Conservation (phyloP, 2,113 vertebrate genomes). For the Romanogobio albipinnatus region DNA sequence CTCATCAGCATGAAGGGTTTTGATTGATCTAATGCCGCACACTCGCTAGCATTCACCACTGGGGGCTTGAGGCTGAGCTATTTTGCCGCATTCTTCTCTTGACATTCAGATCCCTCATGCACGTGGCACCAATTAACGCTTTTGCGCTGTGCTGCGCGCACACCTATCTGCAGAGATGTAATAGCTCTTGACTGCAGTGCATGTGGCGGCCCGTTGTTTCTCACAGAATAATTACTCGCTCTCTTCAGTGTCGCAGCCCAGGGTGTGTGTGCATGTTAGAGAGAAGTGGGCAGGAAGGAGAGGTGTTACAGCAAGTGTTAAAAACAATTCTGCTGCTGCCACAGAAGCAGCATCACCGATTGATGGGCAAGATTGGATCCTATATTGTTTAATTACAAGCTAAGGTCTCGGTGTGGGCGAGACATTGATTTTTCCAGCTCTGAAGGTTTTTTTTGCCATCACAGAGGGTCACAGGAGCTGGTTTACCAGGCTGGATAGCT, state of each 20-base stretch:
- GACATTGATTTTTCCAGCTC: slow-evolving; percentile 69
- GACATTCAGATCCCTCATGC: slow-evolving; percentile 70
- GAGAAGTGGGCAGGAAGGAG: slow-evolving; percentile 27
- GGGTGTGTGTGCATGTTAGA: slow-evolving; percentile 50
- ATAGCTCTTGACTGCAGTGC: slow-evolving; percentile 66
- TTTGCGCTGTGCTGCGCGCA: slow-evolving; percentile 65
- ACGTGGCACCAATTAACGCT: slow-evolving; percentile 75
- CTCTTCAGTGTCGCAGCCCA: slow-evolving; percentile 30
- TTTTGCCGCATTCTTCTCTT: slow-evolving; percentile 69
- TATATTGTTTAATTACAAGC: slow-evolving; percentile 75
- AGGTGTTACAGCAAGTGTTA: slow-evolving; percentile 70
- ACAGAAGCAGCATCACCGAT: slow-evolving; percentile 60
- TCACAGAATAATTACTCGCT: slow-evolving; percentile 71
- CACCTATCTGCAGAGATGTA: slow-evolving; percentile 61
- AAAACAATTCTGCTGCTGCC: slow-evolving; percentile 68
- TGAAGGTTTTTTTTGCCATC: slow-evolving; percentile 56
- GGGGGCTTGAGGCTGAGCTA: slow-evolving; percentile 23
- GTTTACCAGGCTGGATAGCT: slow-evolving; percentile 53
- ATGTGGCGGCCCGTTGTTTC: slow-evolving; percentile 67
- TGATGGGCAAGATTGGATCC: slow-evolving; percentile 69
- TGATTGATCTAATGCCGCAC: slow-evolving; percentile 20
- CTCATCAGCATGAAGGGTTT: slow-evolving; percentile 14
- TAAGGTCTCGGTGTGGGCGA: slow-evolving; percentile 61
- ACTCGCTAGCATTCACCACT: not conserved
- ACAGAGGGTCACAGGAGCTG: slow-evolving; percentile 62